Evolutionary conservation across 2,113 vertebrate species (phyloP), one percentile per base, ranked within the genome.

Genomic region (Dicaeum eximium): DNA sequence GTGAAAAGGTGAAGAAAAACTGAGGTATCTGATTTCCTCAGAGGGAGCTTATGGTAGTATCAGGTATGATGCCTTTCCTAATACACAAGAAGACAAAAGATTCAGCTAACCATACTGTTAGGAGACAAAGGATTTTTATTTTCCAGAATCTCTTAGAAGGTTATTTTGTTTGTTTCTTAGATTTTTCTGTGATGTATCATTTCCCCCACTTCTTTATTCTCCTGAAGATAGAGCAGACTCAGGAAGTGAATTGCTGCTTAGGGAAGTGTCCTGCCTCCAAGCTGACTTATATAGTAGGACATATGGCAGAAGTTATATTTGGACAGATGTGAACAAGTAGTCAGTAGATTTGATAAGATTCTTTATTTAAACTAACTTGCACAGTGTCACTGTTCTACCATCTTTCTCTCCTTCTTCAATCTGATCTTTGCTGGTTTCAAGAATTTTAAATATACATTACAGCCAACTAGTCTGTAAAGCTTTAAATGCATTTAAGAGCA

Each of bases 271-370:
- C 94, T 96, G 88, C 94, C 96, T 96, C 92, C 95, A 93, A 96
- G 92, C 86, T 96, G 93, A 97, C 94, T 97, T 97, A 95, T 66
- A 95, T 96, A 96, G 95, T 96, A 94, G 94, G 96, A 95, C 93
- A 96, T 95, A 94, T 96, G 92, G 92, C 86, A 94, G 64, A 95
- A 95, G 93, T 94, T 97, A 96, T 95, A 97, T 96, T 97, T 96
- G 94, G 92, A 96, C 94, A 96, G 96, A 97, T 96, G 95, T 96
- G 96, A 97, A 96, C 96, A 95, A 97, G 88, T 96, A 96, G 96
- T 96, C 94, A 96, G 88, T 96, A 83, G 80, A 92, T 90, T 96
- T 97, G 90, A 95, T 94, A 96, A 96, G 90, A 96, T 95, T 93
- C 93, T 93, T 96, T 96, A 97, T 97, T 96, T 97, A 97, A 96